phyloP scores from a whole-genome alignment of 2,888 invertebrate species.

The Synergus umbraculus region DNA sequence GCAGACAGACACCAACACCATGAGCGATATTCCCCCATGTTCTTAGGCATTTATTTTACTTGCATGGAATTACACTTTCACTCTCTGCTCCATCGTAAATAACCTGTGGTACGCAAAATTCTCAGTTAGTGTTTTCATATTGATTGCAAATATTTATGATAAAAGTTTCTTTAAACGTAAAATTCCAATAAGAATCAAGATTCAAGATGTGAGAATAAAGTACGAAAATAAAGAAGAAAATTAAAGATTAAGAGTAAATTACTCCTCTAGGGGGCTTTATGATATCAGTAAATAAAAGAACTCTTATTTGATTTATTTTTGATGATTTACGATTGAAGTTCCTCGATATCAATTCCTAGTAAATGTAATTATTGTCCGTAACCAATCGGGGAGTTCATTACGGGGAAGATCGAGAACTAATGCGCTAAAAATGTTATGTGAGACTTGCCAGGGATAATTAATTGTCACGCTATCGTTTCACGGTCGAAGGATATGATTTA shows the following conservation, averaged over 20 bases:
- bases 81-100: background rate
- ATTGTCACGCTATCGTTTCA: slow-evolving; percentile 24
- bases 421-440: slow-evolving; percentile 21
- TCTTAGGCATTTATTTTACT: background rate
- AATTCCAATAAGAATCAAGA: background rate
- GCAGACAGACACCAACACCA: slow-evolving; percentile 9
- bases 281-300: background rate
- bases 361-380: background rate
- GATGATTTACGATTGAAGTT: background rate
- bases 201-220: too few species aligned
- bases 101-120: background rate
- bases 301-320: background rate
- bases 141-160: background rate
- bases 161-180: background rate
- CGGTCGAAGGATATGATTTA: slow-evolving; percentile 28
- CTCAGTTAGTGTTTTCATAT: background rate
- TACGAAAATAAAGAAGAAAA: background rate
- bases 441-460: slow-evolving; percentile 1
- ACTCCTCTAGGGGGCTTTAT: background rate
- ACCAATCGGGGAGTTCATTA: slow-evolving; percentile 6
- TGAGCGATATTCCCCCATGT: background rate
- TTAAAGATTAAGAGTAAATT: background rate
- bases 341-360: background rate
- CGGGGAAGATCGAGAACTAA: slow-evolving; percentile 17
- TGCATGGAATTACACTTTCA: slow-evolving; percentile 12